Evolutionary conservation across 2,797 vertebrate genomes (phyloP).

Genomic region (Myotis pilosus): DNA sequence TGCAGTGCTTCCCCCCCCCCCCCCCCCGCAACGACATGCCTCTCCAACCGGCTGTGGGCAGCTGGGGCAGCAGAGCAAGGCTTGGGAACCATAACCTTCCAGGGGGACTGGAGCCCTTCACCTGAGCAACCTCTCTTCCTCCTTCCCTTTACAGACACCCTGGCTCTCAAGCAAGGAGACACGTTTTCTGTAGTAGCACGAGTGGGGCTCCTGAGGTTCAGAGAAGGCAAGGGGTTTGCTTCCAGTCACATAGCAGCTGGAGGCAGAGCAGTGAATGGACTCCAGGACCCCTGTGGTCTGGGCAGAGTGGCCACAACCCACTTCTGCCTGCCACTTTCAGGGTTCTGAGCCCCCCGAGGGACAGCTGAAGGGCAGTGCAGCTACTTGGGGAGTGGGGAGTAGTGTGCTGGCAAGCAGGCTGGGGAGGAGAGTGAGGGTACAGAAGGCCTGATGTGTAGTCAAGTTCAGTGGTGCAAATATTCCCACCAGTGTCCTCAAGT

Average conservation of each 20-base stretch:
- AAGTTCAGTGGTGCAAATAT: not conserved
- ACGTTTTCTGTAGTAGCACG: not conserved
- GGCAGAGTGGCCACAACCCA: not conserved
- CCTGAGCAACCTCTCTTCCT: not conserved
- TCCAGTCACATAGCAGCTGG: not conserved
- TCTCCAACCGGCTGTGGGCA: not conserved
- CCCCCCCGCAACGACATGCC: too few species aligned
- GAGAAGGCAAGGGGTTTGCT: not conserved
- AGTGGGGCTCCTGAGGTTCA: not conserved
- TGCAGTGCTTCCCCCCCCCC: not conserved
- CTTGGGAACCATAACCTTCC: not conserved
- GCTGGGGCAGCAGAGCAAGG: not conserved
- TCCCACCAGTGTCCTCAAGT: not conserved
- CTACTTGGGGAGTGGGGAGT: too few species aligned
- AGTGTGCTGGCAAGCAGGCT: not conserved
- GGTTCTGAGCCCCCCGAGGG: not conserved
- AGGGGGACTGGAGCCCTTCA: not conserved
- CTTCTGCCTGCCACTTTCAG: not conserved
- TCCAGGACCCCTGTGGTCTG: not conserved
- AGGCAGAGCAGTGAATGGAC: not conserved
- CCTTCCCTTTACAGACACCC: not conserved
- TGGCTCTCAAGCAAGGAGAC: not conserved
- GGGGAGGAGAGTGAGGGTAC: fast-evolving
- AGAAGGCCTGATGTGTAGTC: not conserved
- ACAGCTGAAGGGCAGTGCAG: not conserved